Percentiles rank a stretch among this genome's conserved stretches.
These are phyloP conservation scores for Macquaria ambigua DNA, from an alignment of 2,113 vertebrate species.

Conservation along the genomic window DNA sequence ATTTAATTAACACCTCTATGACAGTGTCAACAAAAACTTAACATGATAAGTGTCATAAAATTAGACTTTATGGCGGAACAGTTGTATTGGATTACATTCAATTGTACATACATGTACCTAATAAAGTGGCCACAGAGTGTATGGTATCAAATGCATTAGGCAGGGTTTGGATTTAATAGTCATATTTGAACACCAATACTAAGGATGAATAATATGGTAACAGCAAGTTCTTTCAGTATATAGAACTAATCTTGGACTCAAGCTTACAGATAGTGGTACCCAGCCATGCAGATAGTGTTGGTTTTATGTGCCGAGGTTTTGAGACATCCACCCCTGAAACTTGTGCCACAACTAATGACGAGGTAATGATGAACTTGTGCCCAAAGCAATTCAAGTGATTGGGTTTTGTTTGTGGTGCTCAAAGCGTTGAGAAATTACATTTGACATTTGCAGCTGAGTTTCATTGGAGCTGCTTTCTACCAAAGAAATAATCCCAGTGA, in stretches of 20 bases:
- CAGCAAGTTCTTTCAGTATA: neutral
- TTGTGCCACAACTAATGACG: neutral
- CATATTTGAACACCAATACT: neutral
- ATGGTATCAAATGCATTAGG: no score
- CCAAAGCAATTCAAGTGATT: neutral
- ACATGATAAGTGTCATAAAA: neutral
- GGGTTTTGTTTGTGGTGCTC: neutral
- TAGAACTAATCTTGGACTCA: neutral
- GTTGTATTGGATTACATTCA: no score
- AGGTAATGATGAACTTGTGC: neutral
- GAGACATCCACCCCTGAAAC: neutral
- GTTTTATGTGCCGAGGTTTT: neutral
- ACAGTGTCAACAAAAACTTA: neutral
- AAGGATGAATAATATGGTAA: neutral
- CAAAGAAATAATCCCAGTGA: neutral
- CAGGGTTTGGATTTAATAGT: no score
- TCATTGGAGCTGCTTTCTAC: slow-evolving; percentile 10
- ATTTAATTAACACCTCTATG: no score
- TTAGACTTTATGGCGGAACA: neutral
- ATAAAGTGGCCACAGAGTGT: no score
- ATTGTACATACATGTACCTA: no score
- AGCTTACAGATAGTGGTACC: neutral
- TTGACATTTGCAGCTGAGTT: slow-evolving; percentile 13
- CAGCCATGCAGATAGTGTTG: neutral
- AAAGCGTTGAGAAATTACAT: neutral